Percentiles rank a stretch among this genome's conserved stretches.
These are phyloP conservation scores for Drosophila heteroneura DNA, from an alignment of 2,888 invertebrate species.

Conservation along the genomic window DNA sequence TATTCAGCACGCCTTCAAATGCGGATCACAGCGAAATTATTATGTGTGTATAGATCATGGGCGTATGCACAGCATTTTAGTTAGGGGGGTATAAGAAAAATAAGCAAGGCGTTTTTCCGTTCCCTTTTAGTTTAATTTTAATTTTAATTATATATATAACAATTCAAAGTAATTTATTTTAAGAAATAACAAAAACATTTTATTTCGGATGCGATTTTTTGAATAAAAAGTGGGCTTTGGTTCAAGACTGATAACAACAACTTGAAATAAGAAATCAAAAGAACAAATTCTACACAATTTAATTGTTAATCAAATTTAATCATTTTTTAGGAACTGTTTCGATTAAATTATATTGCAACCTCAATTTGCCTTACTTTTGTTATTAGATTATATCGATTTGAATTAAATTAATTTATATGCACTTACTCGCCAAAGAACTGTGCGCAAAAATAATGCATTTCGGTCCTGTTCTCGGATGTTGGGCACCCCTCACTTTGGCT, in stretches of 20 bases:
- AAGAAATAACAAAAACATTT: not conserved
- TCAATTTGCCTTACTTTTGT: not conserved
- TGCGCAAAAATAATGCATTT: not conserved
- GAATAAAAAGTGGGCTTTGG: too few species aligned
- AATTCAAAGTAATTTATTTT: not conserved
- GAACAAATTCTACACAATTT: not conserved
- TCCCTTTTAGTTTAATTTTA: not conserved
- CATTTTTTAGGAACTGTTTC: not conserved
- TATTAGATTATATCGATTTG: not conserved
- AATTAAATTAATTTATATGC: not conserved
- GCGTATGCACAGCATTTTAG: not conserved
- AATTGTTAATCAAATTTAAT: not conserved
- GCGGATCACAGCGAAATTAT: slow-evolving; percentile 57
- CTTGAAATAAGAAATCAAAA: not conserved
- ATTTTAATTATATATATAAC: not conserved
- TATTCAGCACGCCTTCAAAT: slow-evolving; percentile 72
- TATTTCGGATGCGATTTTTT: rapidly evolving
- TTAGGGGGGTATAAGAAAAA: too few species aligned
- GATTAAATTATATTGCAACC: not conserved
- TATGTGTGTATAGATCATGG: slow-evolving; percentile 32
- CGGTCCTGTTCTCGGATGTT: not conserved
- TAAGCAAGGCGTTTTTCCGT: too few species aligned
- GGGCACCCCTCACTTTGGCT: not conserved
- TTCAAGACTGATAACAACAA: too few species aligned
- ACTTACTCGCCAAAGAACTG: not conserved